Conservation (phyloP, 2,797 vertebrate genomes). For the Myotis planiceps region DNA sequence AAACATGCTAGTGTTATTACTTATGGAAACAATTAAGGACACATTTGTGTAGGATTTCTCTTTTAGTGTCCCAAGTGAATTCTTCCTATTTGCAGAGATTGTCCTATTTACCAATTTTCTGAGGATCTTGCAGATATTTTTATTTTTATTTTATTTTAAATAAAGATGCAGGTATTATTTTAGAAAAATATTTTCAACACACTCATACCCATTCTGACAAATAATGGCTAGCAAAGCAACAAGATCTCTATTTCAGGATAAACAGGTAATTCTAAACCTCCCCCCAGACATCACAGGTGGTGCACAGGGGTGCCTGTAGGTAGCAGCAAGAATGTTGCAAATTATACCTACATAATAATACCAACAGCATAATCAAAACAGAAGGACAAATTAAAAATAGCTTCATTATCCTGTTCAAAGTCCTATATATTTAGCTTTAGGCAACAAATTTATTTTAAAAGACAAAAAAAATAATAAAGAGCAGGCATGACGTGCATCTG, state of each 20-base stretch:
- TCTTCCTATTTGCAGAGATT: slow-evolving; percentile 62
- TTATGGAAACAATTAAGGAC: slow-evolving; percentile 70
- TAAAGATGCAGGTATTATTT: slow-evolving; percentile 56
- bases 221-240: slow-evolving; percentile 5
- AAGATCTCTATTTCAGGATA: not conserved
- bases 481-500: not conserved
- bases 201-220: slow-evolving; percentile 36
- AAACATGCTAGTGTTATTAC: slow-evolving; percentile 71
- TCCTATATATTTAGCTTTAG: slow-evolving; percentile 76
- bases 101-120: slow-evolving; percentile 73
- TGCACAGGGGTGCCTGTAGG: slow-evolving; percentile 70
- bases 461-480: slow-evolving; percentile 37
- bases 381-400: slow-evolving; percentile 82
- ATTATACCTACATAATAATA: slow-evolving; percentile 60
- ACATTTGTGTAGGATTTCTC: slow-evolving; percentile 50
- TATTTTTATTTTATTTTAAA: slow-evolving; percentile 53
- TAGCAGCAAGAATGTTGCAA: slow-evolving; percentile 73
- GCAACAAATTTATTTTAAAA: slow-evolving; percentile 78
- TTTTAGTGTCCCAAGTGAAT: slow-evolving; percentile 32
- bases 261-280: not conserved
- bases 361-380: slow-evolving; percentile 41
- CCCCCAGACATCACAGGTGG: not conserved
- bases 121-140: slow-evolving; percentile 53
- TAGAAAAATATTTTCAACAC: not conserved
- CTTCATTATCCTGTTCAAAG: slow-evolving; percentile 82